Evolutionary conservation across 2,888 invertebrate genomes (phyloP).

Genomic region (Dasypolia templi): DNA sequence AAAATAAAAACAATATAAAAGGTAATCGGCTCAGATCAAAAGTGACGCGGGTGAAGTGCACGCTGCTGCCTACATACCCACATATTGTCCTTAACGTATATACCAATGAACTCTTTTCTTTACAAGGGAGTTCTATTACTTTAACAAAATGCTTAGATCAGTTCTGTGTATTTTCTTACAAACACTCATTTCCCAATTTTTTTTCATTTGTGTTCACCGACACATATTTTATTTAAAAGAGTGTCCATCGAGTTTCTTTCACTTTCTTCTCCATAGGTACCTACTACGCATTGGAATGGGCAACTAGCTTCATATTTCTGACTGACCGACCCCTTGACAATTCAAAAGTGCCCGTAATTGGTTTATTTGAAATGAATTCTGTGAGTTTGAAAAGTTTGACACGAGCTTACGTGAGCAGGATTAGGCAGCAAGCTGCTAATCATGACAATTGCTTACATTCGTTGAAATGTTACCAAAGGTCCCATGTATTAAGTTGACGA

Average conservation of each 20-base stretch:
- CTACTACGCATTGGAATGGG: no score
- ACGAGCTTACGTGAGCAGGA: background rate
- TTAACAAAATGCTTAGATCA: background rate
- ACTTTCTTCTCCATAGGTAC: no score
- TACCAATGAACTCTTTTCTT: background rate
- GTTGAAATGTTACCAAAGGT: background rate
- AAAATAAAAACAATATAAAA: constrained; percentile 77
- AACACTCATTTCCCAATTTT: background rate
- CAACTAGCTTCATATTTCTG: no score
- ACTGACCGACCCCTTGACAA: no score
- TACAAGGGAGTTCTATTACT: background rate
- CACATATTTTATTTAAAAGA: no score
- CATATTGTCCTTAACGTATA: background rate
- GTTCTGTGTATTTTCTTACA: background rate
- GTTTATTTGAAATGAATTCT: no score
- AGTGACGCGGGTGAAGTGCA: constrained; percentile 71
- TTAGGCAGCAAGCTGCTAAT: background rate
- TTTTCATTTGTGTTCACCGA: background rate
- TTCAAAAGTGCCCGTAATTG: no score
- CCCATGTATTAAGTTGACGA: background rate
- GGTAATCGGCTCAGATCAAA: constrained; percentile 74
- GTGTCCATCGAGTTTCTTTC: no score
- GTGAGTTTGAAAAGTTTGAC: no score
- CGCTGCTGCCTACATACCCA: constrained; percentile 28
- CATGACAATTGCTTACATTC: background rate